Evolutionary conservation across 2,888 invertebrate species (phyloP), one percentile per base, ranked within the genome.

Genomic region (Platycheirus rosarum): DNA sequence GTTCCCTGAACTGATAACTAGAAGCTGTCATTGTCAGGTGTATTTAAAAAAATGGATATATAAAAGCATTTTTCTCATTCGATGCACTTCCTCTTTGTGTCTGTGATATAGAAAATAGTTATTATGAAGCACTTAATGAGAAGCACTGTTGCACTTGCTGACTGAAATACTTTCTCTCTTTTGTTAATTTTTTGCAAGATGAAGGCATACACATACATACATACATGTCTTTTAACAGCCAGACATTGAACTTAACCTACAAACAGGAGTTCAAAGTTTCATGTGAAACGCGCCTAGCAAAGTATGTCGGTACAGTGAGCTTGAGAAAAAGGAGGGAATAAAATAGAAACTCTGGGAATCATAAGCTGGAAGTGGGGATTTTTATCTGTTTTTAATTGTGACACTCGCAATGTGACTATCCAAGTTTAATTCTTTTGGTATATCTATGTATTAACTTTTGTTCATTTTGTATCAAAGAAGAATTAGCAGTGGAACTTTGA

Each of bases 361-460:
- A 60, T 60, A 46, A 32, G 37, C 6, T 18, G 53, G 60, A 60
- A 65, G 70, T 60, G 68, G 16, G 40, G 44, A 18, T 37, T n/a
- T 73, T 70, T 76, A 75, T 80, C 13, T 40, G 23, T 75, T 75
- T 75, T 80, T 80, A 80, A 80, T 80, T n/a, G n/a, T n/a, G n/a
- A n/a, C n/a, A n/a, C n/a, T n/a, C n/a, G n/a, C n/a, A n/a, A n/a
- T n/a, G n/a, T n/a, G n/a, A n/a, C n/a, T n/a, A n/a, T n/a, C n/a
- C n/a, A n/a, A n/a, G n/a, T n/a, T n/a, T n/a, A n/a, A n/a, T n/a
- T n/a, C n/a, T n/a, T n/a, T n/a, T n/a, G n/a, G n/a, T n/a, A n/a
- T n/a, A n/a, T n/a, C n/a, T n/a, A n/a, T n/a, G n/a, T n/a, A n/a
- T n/a, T n/a, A n/a, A n/a, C n/a, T n/a, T n/a, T n/a, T n/a, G n/a